Evolutionary conservation across 23 tunicate genomes (phyloP), one percentile per base, ranked within the genome.

Genomic region (Trididemnum nubilum): DNA sequence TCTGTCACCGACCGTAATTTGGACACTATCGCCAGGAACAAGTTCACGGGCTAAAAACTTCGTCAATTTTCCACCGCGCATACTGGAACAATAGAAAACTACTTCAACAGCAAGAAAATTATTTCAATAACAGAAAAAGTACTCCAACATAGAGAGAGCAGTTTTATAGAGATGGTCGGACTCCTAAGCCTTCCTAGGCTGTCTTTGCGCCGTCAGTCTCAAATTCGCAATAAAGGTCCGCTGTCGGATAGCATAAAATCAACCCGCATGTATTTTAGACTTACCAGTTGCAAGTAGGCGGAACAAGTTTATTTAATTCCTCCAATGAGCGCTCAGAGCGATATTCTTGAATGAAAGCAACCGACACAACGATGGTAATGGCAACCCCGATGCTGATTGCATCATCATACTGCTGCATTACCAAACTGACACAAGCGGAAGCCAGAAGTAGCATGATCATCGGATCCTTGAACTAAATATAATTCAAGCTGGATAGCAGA

Each of bases 331-430:
- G 71, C 40, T 96, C 99, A 4, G 97, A 91, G 1, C 97, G 76
- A 65, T 86, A 96, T 81, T 96, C 99, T 87, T 96, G 99, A 2
- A 96, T 79, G 40, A 96, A 96, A 1, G 97, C 99, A 9, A 96
- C 99, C 23, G 97, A 84, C 52, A 96, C 99, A 39, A 96, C 99
- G 54, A 96, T 96, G 0, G 83, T 91, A 2, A 96, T 87, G 0
- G 99, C 99, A 29, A 96, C 87, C 0, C 87, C 90, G 65, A 96
- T 96, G 39, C 94, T 87, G 36, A 96, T 40, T 21, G 99, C 99
- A 73, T 96, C 99, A 71, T 96, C 99, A 49, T 87, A 91, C 66
- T 96, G 99, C 50, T 69, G 59, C 97, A 91, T 96, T 15, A 88
- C 22, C 27, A 96, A 71, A 33, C 94, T 87, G 35, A 96, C 86